Evolutionary conservation across 1,140 invertebrate genomes (phyloP), one percentile per base, ranked within the genome.

Genomic region (Kradibia gibbosae): DNA sequence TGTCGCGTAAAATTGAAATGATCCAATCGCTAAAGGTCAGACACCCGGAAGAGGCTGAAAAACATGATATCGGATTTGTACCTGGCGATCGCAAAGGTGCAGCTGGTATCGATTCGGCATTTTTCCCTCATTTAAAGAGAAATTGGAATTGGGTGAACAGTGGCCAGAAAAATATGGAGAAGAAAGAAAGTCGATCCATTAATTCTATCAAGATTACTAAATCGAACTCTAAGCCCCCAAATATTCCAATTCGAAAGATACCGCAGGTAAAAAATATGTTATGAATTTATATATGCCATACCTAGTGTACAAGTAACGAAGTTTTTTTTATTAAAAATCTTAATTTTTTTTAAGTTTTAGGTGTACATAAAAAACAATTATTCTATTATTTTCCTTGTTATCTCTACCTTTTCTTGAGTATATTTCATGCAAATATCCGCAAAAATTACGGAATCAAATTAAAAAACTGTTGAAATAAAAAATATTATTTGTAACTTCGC

Each of bases 81-180:
- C 96, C 95, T 1, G 96, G 96, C 1, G 95, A 96, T 90, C 90
- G 90, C 11, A 89, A 92, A 78, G 96, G 96, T 1, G 95, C 95
- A 8, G 95, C 93, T 62, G 96, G 96, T 10, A 89, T 95, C 0
- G 95, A 96, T 88, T 95, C 95, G 0, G 89, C 92, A 1, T 89
- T 96, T 48, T 96, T 94, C 88, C 86, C 94, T 45, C 94, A 96
- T 88, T 87, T 95, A 1, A 94, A 94, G 83, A 90, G 94, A 10
- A 95, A 95, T 84, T 96, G 95, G 95, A 92, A 92, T 57, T 93
- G 91, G 90, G 86, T 74, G 31, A 80, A 70, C 13, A 81, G 65
- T 7, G n/a, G 22, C 73, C 53, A 31, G 15, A 70, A 53, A 1
- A 39, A 48, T 78, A n/a, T 34, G 4, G 42, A 78, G 42, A 77